Evolutionary conservation across 2,888 invertebrate genomes (phyloP), one percentile per base, ranked within the genome.

Genomic region (Steinernema hermaphroditum): DNA sequence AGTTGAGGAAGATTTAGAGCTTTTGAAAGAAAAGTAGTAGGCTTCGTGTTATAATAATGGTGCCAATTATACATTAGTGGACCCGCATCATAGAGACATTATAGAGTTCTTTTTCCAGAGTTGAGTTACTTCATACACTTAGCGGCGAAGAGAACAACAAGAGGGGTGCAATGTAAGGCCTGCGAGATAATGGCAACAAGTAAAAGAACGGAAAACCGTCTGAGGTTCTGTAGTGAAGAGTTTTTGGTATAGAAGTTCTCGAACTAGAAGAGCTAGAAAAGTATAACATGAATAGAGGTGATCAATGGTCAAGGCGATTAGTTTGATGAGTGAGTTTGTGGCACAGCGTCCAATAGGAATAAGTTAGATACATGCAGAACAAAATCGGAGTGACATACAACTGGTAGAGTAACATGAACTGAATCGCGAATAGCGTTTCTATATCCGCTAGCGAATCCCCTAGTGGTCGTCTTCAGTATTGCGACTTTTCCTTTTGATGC

Each of bases 61-160:
- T 34, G 62, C 62, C 62, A 62, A 62, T 29, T 62, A 62, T 62
- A 62, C 62, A 62, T 62, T 29, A 29, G 22, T 62, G 16, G 62
- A 62, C 62, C 62, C 62, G 62, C 62, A 62, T 62, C 32, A 62
- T n/a, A 32, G 62, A 62, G 34, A 62, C 50, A 62, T 32, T 62
- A 62, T 62, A 62, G 62, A 62, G 62, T 62, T 62, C 34, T 62
- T 29, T 62, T 62, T 62, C 62, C 62, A 62, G 62, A 62, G 62
- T 62, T 32, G 62, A 62, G 29, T 32, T 62, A 62, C 50, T 50
- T 50, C 62, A 62, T 29, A 62, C 16, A 14, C 37, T 29, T 32
- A 34, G 24, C 8, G 54, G 24, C 24, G 37, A 37, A 37, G 37
- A 37, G 37, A 37, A 37, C 37, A 37, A 37, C 4, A n/a, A 49